Evolutionary conservation across 2,113 vertebrate genomes (phyloP).

Genomic region (Electrona antarctica): DNA sequence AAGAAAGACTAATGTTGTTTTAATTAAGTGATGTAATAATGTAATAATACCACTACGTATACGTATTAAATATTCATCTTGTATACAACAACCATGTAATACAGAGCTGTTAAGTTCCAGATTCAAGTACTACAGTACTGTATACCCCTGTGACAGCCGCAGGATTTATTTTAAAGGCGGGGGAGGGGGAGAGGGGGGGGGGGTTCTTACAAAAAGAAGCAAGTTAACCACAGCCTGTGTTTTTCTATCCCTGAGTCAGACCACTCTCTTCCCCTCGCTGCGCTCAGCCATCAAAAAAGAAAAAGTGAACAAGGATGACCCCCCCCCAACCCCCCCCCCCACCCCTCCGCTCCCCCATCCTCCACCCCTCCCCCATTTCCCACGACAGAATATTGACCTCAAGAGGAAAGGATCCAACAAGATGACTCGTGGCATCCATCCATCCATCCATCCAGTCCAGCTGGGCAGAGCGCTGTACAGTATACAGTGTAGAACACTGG

Average conservation of each 20-base stretch:
- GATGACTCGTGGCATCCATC: neutral
- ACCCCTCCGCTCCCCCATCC: neutral
- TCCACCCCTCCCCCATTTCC: constrained; percentile 53
- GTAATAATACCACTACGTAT: too few species aligned
- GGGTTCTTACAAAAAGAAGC: too few species aligned
- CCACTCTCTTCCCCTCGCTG: neutral
- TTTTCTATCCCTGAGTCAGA: constrained; percentile 21
- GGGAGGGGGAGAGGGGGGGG: too few species aligned
- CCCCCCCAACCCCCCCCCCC: constrained; percentile 1
- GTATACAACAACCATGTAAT: too few species aligned
- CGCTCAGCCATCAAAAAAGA: neutral
- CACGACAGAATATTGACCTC: constrained; percentile 63
- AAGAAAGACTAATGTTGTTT: too few species aligned
- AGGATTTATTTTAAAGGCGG: too few species aligned
- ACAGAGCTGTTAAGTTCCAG: too few species aligned
- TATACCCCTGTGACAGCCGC: too few species aligned
- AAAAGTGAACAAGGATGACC: neutral
- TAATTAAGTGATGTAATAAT: too few species aligned
- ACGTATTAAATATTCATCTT: too few species aligned
- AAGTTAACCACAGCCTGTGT: constrained; percentile 11
- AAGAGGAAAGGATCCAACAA: constrained; percentile 41
- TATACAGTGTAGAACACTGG: too few species aligned
- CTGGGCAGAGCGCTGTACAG: constrained; percentile 14
- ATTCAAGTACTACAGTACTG: too few species aligned
- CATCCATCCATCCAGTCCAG: constrained; percentile 21